Evolutionary conservation across 1,140 invertebrate species (phyloP), one percentile per base, ranked within the genome.

Genomic region (Zaprionus ghesquierei): DNA sequence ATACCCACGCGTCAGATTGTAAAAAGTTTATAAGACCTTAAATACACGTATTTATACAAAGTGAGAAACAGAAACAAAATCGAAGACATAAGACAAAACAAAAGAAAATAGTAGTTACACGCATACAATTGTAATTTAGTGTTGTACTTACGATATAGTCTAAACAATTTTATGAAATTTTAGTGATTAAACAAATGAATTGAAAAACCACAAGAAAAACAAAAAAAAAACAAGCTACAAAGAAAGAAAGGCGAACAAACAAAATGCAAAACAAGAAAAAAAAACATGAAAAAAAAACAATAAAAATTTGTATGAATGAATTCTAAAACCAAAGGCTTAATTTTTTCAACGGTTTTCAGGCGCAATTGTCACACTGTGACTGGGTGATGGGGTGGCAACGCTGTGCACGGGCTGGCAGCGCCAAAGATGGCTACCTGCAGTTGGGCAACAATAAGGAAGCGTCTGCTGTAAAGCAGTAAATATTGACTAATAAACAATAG

Each of bases 151-250:
- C 76, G 66, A 79, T 70, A 79, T 89, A 89, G 84, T 77, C 77
- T 89, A 89, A 89, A 89, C 69, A 89, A 89, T 89, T 89, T 89
- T 89, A 89, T 89, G 84, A 89, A 89, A 89, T 89, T 89, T 89
- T 89, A 89, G 84, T 84, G 82, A 84, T 89, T 89, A 84, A 80
- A 87, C 60, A 77, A 87, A 81, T 89, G 84, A 87, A 87, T 79
- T 82, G 66, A 87, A 82, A 85, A 81, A 71, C 58, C 54, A 69
- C 63, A 69, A 71, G 64, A 62, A 86, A 81, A 51, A 27, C 25
- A 27, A 27, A 86, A 81, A 51, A 75, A 76, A 77, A 75, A 66
- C 68, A 77, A 77, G 61, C 69, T 69, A 79, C 53, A 51, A 69
- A 71, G 60, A 56, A 75, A 75, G 68, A 55, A 75, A 75, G 68